A percentile compares a stretch with the other conserved stretches of the same genome.
phyloP scores from a whole-genome alignment of 2,888 invertebrate genomes.

The Brachypalpus laphriformis region DNA sequence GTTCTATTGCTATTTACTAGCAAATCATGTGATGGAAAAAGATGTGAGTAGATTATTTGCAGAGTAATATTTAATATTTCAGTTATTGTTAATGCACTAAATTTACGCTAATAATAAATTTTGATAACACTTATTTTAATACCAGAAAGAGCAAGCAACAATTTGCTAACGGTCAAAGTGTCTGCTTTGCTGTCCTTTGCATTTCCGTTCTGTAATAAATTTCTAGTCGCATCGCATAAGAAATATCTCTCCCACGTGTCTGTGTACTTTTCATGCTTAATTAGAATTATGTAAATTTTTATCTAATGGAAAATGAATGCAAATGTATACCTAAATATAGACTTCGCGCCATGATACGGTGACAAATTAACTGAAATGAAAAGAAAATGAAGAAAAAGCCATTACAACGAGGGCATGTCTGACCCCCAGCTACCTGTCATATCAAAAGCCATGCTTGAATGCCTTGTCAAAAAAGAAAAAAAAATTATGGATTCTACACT shows the following conservation, averaged over 20 bases:
- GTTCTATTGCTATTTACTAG: too few species aligned
- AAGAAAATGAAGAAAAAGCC: not conserved
- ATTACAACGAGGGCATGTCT: not conserved
- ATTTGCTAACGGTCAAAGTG: not conserved
- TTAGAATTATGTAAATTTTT: conserved; percentile 45
- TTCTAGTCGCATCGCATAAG: not conserved
- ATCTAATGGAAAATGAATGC: conserved; percentile 27
- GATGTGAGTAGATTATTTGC: too few species aligned
- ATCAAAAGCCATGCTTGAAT: conserved; percentile 20
- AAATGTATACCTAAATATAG: conserved; percentile 33
- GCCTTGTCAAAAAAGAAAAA: conserved; percentile 8
- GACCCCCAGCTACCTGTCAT: not conserved
- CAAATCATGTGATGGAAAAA: too few species aligned
- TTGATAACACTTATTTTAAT: too few species aligned
- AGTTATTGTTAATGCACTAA: too few species aligned
- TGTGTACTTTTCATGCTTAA: conserved; percentile 18
- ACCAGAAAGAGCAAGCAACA: not conserved
- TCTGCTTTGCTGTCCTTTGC: too few species aligned
- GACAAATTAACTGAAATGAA: conserved; percentile 39
- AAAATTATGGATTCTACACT: conserved; percentile 30
- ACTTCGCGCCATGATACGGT: conserved; percentile 20
- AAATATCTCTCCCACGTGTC: not conserved
- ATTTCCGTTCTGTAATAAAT: not conserved
- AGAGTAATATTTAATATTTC: too few species aligned
- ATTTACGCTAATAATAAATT: too few species aligned